These are phyloP conservation scores for Mastomys natalensis DNA, from an alignment of 2,113 vertebrate species.

Conservation along the genomic window DNA sequence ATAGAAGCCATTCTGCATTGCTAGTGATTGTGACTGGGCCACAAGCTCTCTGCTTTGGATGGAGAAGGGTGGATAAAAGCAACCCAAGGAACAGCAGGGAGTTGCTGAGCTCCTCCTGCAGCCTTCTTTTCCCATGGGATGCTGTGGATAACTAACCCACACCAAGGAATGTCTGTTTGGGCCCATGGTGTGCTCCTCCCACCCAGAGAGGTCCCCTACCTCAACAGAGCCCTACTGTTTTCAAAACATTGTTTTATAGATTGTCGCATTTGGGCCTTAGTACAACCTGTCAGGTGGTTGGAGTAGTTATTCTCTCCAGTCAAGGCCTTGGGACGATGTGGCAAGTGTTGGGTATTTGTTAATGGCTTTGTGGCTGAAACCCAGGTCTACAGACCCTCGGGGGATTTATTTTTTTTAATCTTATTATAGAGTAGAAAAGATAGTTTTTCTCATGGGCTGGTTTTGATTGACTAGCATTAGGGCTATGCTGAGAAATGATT, in stretches of 20 bases:
- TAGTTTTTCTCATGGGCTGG: neutral
- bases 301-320: neutral
- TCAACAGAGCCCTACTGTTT: neutral
- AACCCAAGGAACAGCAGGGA: neutral
- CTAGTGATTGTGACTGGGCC: neutral
- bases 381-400: neutral
- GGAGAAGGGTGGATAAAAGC: neutral
- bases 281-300: neutral
- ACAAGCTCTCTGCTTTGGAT: neutral
- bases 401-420: neutral
- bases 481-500: slow-evolving; percentile 9
- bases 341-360: neutral
- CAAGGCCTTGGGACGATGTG: neutral
- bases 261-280: neutral
- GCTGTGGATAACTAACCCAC: neutral
- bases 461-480: slow-evolving; percentile 22
- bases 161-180: neutral
- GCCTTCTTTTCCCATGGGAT: neutral
- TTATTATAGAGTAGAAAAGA: slow-evolving; percentile 2
- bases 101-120: neutral
- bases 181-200: neutral
- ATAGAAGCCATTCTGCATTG: neutral
- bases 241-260: neutral
- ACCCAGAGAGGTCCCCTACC: neutral
- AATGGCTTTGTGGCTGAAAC: neutral